phyloP scores from a whole-genome alignment of 2,113 vertebrate species.

The Alosa alosa region DNA sequence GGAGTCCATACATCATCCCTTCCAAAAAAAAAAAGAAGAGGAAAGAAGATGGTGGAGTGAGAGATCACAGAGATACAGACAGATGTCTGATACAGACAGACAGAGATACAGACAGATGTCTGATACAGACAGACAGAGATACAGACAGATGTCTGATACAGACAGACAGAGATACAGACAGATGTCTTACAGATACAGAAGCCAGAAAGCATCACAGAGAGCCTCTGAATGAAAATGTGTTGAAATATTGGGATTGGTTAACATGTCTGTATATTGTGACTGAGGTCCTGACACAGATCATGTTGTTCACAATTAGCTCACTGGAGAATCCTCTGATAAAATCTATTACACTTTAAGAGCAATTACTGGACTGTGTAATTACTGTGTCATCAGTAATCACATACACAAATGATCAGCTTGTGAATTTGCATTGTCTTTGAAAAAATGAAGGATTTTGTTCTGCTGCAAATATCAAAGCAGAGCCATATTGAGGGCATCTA shows the following conservation, averaged over 20 bases:
- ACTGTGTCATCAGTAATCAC: neutral
- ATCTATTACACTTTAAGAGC: neutral
- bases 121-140: too few relatives aligned
- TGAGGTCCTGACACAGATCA: slow-evolving; percentile 1
- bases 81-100: neutral
- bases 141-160: neutral
- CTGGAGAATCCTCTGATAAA: neutral
- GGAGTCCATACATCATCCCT: too few relatives aligned
- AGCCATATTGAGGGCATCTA: neutral
- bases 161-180: neutral
- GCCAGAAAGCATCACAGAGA: neutral
- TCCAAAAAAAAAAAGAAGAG: too few relatives aligned
- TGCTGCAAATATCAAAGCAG: neutral
- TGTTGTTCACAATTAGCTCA: neutral
- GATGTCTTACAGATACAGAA: neutral
- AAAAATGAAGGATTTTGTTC: neutral
- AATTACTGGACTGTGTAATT: neutral
- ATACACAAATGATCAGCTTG: neutral
- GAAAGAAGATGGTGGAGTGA: neutral
- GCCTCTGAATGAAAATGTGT: neutral
- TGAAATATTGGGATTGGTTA: neutral
- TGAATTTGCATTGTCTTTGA: neutral
- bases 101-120: neutral
- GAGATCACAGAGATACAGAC: neutral
- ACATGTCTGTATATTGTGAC: neutral